phyloP scores from a whole-genome alignment of 2,113 vertebrate genomes.

The Egretta garzetta region DNA sequence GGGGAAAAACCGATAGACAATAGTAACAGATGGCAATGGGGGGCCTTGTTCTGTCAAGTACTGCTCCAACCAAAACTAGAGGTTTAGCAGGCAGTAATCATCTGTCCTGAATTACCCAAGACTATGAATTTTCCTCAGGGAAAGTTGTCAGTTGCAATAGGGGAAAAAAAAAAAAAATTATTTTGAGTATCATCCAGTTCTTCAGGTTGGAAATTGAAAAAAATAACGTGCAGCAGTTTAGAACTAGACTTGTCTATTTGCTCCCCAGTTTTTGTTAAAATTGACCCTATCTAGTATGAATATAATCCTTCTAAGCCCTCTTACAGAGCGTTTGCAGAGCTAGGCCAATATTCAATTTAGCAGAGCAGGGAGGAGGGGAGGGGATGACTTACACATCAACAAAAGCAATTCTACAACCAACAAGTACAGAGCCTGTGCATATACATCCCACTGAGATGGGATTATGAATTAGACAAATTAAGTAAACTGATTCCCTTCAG shows the following conservation, averaged over 20 bases:
- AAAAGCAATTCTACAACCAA: background rate
- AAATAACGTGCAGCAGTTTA: background rate
- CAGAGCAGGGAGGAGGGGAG: background rate
- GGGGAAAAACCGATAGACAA: background rate
- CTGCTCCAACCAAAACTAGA: background rate
- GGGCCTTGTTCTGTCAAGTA: background rate
- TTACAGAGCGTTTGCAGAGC: background rate
- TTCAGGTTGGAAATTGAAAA: background rate
- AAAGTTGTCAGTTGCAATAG: background rate
- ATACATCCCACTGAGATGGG: background rate
- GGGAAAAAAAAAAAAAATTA: background rate
- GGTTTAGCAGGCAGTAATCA: background rate
- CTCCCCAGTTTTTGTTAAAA: constrained; percentile 4
- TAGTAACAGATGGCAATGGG: background rate
- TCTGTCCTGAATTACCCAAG: background rate
- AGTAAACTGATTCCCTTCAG: constrained; percentile 7
- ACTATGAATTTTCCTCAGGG: background rate
- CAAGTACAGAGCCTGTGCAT: background rate
- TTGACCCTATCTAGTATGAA: constrained; percentile 20
- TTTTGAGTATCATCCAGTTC: background rate
- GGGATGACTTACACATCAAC: background rate
- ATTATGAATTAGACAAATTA: constrained; percentile 50
- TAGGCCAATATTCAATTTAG: constrained; percentile 35
- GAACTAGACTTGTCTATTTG: background rate
- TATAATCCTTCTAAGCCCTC: constrained; percentile 49